phyloP scores from a whole-genome alignment of 2,797 vertebrate species.

The Gymnopithys bicolor region DNA sequence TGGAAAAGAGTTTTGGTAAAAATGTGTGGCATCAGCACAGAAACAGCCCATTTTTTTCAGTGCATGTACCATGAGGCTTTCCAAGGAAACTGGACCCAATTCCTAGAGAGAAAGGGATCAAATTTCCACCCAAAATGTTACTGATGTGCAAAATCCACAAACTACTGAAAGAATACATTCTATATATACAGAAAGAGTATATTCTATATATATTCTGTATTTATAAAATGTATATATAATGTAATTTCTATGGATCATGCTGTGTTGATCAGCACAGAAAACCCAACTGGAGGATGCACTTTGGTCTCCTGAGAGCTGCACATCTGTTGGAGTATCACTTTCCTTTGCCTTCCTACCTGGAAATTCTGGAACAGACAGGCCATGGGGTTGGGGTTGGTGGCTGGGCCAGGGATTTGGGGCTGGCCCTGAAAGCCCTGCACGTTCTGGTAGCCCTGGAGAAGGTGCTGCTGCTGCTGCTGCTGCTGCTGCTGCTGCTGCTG shows the following conservation, averaged over 20 bases:
- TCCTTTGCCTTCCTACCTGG: conserved; percentile 81
- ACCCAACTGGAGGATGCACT: neutral
- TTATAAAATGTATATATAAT: neutral
- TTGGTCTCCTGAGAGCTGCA: neutral
- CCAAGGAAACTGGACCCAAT: neutral
- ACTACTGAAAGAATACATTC: neutral
- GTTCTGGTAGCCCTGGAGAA: conserved; percentile 86
- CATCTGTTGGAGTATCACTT: neutral
- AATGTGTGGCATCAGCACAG: neutral
- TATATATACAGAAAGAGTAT: neutral
- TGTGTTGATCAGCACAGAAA: neutral
- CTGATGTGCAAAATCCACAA: neutral
- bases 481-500: conserved; percentile 80
- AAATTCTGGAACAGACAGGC: conserved; percentile 95
- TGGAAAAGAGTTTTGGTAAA: neutral
- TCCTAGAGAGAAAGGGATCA: neutral
- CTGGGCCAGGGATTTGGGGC: conserved; percentile 82
- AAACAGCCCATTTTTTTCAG: neutral
- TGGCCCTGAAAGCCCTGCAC: conserved; percentile 88
- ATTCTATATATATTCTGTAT: neutral
- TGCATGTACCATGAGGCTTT: neutral
- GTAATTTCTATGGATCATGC: neutral
- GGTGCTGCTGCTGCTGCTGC: conserved; percentile 84
- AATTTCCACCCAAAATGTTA: neutral
- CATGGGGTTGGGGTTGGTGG: conserved; percentile 86